Evolutionary conservation across 1,140 invertebrate genomes (phyloP).

Genomic region (Tetramorium alpestre): DNA sequence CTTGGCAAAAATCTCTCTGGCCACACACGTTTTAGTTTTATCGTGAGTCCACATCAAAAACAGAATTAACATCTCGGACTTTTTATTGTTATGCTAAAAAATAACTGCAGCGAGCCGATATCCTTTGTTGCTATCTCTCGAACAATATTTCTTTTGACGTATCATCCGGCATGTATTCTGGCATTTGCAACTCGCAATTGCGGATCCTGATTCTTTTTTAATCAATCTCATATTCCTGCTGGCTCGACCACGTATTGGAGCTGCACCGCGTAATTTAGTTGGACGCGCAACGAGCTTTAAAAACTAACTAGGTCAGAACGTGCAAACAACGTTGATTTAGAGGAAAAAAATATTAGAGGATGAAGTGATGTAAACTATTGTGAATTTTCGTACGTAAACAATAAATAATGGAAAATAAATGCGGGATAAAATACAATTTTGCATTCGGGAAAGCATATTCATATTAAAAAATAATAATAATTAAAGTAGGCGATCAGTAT

Average conservation of each 20-base stretch:
- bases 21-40: neutral
- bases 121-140: neutral
- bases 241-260: slow-evolving; percentile 4
- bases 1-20: neutral
- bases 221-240: slow-evolving; percentile 61
- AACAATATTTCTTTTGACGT: neutral
- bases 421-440: neutral
- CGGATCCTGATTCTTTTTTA: slow-evolving; percentile 55
- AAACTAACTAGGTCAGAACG: slow-evolving; percentile 57
- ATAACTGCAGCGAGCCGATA: neutral
- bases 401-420: neutral
- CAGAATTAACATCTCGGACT: neutral
- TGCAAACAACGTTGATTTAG: slow-evolving; percentile 5
- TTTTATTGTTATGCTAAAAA: neutral
- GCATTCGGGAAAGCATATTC: neutral
- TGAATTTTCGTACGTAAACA: slow-evolving; percentile 19
- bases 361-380: neutral
- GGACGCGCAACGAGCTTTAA: slow-evolving; percentile 63
- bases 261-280: slow-evolving; percentile 58
- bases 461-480: neutral
- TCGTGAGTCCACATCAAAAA: neutral
- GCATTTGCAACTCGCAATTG: neutral
- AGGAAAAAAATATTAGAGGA: neutral
- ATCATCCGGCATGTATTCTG: no score
- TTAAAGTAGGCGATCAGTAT: neutral